Percentiles rank a stretch among this genome's conserved stretches.
These are phyloP conservation scores for Pecten maximus DNA, from an alignment of 2,888 invertebrate species.

Conservation along the genomic window DNA sequence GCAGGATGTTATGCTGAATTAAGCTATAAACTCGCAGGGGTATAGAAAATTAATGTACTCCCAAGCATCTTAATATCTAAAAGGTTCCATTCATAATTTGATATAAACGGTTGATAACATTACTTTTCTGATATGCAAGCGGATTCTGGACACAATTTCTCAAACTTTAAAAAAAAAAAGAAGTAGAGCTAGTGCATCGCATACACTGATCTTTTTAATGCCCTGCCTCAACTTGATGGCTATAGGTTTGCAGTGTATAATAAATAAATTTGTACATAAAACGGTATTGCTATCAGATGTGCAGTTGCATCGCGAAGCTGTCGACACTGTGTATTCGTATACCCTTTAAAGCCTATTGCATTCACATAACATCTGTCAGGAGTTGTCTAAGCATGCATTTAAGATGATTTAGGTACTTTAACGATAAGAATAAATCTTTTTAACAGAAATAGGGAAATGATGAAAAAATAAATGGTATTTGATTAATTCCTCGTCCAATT, in stretches of 20 bases:
- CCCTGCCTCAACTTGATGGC: background rate
- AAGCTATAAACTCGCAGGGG: background rate
- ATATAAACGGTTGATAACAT: background rate
- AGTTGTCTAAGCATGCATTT: background rate
- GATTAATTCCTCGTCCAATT: no score
- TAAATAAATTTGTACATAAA: background rate
- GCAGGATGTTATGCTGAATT: background rate
- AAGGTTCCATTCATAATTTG: constrained; percentile 14
- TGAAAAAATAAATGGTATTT: no score
- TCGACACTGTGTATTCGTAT: background rate
- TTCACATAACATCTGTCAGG: background rate
- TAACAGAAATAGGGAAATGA: no score
- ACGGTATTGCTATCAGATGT: constrained; percentile 4
- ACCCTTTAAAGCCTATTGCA: background rate
- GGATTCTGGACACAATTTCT: no score
- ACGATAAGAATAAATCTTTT: no score
- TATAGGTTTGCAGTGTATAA: background rate
- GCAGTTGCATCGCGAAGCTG: background rate
- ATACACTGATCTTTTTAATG: background rate
- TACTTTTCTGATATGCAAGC: no score
- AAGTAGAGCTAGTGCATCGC: background rate
- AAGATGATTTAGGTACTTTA: background rate
- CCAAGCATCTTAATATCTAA: background rate
- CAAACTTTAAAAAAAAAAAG: background rate
- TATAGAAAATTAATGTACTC: background rate